These are phyloP conservation scores for Drosophila percnosoma DNA, from an alignment of 2,888 invertebrate genomes.

Conservation along the genomic window DNA sequence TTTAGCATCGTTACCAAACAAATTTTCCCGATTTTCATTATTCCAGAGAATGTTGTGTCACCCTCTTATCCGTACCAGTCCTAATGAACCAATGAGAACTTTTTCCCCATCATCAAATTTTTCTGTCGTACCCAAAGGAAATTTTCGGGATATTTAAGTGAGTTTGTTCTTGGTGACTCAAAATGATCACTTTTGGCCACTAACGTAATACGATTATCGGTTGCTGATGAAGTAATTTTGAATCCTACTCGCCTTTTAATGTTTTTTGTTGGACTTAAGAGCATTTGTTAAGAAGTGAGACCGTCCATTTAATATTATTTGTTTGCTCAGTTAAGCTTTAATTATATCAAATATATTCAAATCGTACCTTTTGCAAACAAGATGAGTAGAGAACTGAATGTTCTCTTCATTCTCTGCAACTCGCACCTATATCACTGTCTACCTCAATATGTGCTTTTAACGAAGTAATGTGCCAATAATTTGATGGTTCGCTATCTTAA, in stretches of 20 bases:
- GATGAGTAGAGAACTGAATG: background rate
- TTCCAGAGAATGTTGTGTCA: background rate
- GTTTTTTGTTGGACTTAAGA: background rate
- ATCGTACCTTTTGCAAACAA: background rate
- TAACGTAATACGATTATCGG: background rate
- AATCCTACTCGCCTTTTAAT: background rate
- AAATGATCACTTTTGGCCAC: background rate
- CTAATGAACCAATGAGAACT: too few relatives aligned
- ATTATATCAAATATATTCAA: background rate
- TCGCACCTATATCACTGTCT: too few relatives aligned
- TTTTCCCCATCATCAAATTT: too few relatives aligned
- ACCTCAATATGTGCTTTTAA: too few relatives aligned
- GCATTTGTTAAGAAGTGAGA: too few relatives aligned
- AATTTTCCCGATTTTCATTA: background rate
- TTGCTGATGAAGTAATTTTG: background rate
- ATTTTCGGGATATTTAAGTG: too few relatives aligned
- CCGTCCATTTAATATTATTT: background rate
- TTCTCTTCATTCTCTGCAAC: background rate
- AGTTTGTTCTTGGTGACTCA: too few relatives aligned
- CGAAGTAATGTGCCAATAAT: too few relatives aligned
- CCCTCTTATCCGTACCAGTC: too few relatives aligned
- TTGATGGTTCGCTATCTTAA: too few relatives aligned
- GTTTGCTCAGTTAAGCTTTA: background rate
- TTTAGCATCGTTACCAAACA: background rate
- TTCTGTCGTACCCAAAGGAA: too few relatives aligned